Percentiles rank a stretch among this genome's conserved stretches.
These are phyloP conservation scores for Clupea harengus DNA, from an alignment of 2,113 vertebrate species.

Conservation along the genomic window DNA sequence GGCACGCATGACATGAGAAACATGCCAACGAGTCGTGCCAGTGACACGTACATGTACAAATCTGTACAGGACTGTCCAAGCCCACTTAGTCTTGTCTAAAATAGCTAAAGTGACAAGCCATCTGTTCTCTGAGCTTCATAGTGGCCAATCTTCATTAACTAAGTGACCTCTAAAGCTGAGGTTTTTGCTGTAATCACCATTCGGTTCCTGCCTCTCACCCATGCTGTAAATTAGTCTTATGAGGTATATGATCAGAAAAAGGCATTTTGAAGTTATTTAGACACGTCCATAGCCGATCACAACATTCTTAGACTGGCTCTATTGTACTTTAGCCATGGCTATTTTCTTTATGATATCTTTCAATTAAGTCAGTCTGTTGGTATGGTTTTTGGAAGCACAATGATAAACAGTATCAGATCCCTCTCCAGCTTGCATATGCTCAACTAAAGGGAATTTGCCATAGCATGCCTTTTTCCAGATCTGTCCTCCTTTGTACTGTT, in stretches of 20 bases:
- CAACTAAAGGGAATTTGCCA: neutral
- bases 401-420: slow-evolving; percentile 16
- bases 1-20: neutral
- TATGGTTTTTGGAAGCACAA: neutral
- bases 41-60: neutral
- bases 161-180: neutral
- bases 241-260: neutral
- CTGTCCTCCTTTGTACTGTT: slow-evolving; percentile 48
- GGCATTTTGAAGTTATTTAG: neutral
- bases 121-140: neutral
- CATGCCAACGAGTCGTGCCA: neutral
- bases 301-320: neutral
- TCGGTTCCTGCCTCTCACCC: neutral
- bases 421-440: neutral
- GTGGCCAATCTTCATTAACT: slow-evolving; percentile 10
- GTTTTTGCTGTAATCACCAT: neutral
- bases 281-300: neutral
- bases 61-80: neutral
- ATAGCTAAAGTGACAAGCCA: slow-evolving; percentile 6
- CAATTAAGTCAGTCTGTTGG: neutral
- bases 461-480: slow-evolving; percentile 39
- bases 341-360: neutral
- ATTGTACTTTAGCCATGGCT: neutral
- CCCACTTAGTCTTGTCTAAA: neutral
- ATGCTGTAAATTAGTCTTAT: neutral